Percentiles rank a stretch among this genome's conserved stretches.
Evolutionary conservation across 2,888 invertebrate genomes (phyloP).

Genomic region (Antheraea yamamai): DNA sequence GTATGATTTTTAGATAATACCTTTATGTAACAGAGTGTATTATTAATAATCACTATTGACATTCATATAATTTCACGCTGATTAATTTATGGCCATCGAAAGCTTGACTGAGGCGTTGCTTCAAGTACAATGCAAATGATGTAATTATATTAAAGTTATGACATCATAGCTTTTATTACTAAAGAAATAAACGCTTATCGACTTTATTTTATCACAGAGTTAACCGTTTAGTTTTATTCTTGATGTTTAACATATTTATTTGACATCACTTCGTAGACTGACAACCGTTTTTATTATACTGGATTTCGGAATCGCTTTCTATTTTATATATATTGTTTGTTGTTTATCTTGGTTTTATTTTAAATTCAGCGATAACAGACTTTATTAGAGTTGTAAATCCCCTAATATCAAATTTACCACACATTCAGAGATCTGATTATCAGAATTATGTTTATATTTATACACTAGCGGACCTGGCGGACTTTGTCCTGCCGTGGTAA

Average conservation of each 20-base stretch:
- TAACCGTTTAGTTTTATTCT: neutral
- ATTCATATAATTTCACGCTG: slow-evolving; percentile 2
- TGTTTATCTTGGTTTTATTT: neutral
- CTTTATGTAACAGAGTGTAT: neutral
- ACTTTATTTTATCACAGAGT: neutral
- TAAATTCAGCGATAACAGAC: neutral
- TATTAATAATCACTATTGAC: neutral
- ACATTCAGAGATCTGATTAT: too few relatives aligned
- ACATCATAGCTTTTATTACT: slow-evolving; percentile 1
- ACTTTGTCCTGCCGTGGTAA: too few relatives aligned
- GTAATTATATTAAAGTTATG: neutral
- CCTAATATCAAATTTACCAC: neutral
- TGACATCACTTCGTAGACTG: neutral
- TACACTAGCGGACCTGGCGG: too few relatives aligned
- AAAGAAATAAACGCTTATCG: neutral
- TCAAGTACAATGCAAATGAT: neutral
- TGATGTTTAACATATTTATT: neutral
- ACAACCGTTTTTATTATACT: neutral
- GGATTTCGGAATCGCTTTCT: neutral
- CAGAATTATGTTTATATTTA: too few relatives aligned
- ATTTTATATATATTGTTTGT: neutral
- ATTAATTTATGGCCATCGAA: neutral
- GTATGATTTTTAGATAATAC: neutral
- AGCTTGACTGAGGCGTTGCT: neutral
- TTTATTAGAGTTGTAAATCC: neutral